phyloP scores from a whole-genome alignment of 2,888 invertebrate genomes.

The Zele albiditarsus region DNA sequence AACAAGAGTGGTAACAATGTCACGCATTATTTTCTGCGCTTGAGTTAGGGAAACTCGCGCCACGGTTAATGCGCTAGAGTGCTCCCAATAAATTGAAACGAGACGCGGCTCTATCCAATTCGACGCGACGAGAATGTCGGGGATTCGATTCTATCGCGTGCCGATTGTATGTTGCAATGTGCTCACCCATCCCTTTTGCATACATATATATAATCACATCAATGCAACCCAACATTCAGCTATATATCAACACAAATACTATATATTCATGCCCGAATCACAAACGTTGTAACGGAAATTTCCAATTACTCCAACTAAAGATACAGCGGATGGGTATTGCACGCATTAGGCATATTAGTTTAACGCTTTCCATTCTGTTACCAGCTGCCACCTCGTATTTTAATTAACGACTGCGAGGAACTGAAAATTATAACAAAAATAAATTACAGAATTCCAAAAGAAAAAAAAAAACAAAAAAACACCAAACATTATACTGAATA shows the following conservation, averaged over 20 bases:
- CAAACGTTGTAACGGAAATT: conserved; percentile 45
- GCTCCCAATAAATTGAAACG: conserved; percentile 33
- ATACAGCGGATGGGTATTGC: conserved; percentile 29
- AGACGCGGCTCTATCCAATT: conserved; percentile 38
- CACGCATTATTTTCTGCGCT: background rate
- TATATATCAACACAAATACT: background rate
- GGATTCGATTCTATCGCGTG: conserved; percentile 44
- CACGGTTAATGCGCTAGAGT: background rate
- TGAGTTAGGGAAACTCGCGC: background rate
- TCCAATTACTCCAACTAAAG: conserved; percentile 37
- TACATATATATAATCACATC: conserved; percentile 3
- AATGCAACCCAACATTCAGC: background rate
- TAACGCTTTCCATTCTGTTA: conserved; percentile 25
- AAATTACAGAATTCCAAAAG: background rate
- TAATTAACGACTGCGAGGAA: background rate
- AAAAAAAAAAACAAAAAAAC: background rate
- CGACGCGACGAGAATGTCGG: conserved; percentile 39
- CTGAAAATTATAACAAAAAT: background rate
- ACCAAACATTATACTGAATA: background rate
- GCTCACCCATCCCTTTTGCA: background rate
- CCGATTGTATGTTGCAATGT: conserved; percentile 27
- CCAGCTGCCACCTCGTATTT: conserved; percentile 24
- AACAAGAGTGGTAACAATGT: background rate
- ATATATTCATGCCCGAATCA: conserved; percentile 27
- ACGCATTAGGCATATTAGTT: conserved; percentile 27